Conservation (phyloP, 2,797 vertebrate species). For the Myotis planiceps region DNA sequence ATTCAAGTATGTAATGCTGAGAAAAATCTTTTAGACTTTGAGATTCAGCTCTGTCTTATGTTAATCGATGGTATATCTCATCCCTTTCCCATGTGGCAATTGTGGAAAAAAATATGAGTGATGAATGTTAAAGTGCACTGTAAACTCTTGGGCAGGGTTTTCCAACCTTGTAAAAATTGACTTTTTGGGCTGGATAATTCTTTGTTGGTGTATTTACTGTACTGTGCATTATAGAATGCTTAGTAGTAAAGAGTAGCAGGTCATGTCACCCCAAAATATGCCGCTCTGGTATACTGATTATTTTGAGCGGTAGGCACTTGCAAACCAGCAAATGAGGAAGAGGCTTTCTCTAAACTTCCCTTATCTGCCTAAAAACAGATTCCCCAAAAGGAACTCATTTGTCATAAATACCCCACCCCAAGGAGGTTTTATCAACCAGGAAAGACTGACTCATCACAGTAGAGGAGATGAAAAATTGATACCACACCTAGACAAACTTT, state of each 20-base stretch:
- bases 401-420: not conserved
- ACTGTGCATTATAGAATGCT: not conserved
- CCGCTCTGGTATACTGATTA: not conserved
- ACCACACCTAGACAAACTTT: not conserved
- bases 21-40: not conserved
- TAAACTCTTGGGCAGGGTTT: not conserved
- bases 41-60: not conserved
- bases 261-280: not conserved
- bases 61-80: not conserved
- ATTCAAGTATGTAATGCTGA: not conserved
- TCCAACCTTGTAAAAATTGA: not conserved
- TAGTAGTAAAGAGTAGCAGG: not conserved
- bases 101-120: not conserved
- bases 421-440: not conserved
- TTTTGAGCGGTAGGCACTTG: not conserved
- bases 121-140: not conserved
- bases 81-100: not conserved
- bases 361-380: not conserved
- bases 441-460: not conserved
- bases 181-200: not conserved
- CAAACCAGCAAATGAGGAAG: not conserved
- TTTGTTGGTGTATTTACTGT: not conserved
- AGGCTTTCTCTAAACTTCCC: not conserved
- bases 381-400: not conserved
- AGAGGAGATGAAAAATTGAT: not conserved